Conservation (phyloP, 1,140 invertebrate species). For the Pygmarrhopalites habei region DNA sequence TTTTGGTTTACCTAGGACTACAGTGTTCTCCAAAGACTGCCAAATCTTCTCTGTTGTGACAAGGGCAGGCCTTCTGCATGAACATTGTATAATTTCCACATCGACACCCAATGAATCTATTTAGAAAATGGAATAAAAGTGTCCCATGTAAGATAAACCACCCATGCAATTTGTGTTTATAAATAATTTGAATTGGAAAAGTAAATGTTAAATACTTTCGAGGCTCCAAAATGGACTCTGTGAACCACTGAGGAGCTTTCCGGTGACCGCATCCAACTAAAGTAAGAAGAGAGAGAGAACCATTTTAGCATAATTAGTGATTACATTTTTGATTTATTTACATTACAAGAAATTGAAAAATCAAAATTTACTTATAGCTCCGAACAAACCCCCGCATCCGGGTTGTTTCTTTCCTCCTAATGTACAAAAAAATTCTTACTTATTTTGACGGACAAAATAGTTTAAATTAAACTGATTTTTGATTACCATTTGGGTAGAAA, state of each 20-base stretch:
- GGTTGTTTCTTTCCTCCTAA: slow-evolving; percentile 10
- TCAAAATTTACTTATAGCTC: not conserved
- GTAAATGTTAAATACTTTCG: too few species aligned
- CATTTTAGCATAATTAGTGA: too few species aligned
- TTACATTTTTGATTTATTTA: too few species aligned
- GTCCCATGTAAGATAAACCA: too few species aligned
- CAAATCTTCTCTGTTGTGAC: not conserved
- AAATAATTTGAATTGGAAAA: too few species aligned
- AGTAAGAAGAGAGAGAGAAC: too few species aligned
- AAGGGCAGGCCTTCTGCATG: not conserved
- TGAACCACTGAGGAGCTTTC: not conserved
- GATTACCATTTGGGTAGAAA: slow-evolving; percentile 17
- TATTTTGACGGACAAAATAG: too few species aligned
- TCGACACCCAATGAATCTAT: not conserved
- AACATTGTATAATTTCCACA: not conserved
- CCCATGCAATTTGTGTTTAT: too few species aligned
- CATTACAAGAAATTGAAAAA: too few species aligned
- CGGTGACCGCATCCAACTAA: slow-evolving; percentile 3
- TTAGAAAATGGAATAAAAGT: too few species aligned
- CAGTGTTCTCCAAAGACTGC: not conserved
- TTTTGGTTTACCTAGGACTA: not conserved
- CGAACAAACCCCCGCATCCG: slow-evolving; percentile 1
- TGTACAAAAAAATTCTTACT: too few species aligned
- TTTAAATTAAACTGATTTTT: too few species aligned
- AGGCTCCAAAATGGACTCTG: not conserved